Base-by-base conservation (phyloP, 1,140 invertebrate species). In the Ooceraea biroi region DNA sequence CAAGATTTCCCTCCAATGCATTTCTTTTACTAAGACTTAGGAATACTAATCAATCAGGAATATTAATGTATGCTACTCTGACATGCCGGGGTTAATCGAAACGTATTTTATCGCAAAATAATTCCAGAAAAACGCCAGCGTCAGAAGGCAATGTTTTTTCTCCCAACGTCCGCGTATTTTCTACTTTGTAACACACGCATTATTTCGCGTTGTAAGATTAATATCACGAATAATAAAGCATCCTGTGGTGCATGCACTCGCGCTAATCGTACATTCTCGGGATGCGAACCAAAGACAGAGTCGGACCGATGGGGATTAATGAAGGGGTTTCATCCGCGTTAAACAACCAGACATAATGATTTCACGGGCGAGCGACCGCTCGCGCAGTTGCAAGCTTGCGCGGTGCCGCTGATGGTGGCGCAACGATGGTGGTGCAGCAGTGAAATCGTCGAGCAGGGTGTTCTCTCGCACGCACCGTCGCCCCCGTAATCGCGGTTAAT, bases 401-500 rank as follows among this genome's bases (percentile, higher is more conserved):
- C 57, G 46, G 69, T 65, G 69, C 25, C 25, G 22, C 22, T 61
- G 74, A 48, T 48, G 83, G 76, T 14, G 61, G 77, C 55, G 72
- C n/a, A n/a, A 65, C 60, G 68, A 17, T 27, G 48, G 48, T 14
- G 17, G 46, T 25, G 27, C 12, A 12, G 11, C 14, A 17, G 27
- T 46, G 4, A 1, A 63, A 19, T 50, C 27, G 68, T 25, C 36
- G 83, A 60, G 57, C 65, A 73, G 80, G 50, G 61, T 90, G 90
- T 85, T 91, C 88, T 84, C 88, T 89, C 85, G 83, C 85, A 91
- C 87, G 91, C 91, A 91, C 90, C 91, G 85, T 88, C 87, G 91
- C 90, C 90, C 89, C 74, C 89, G 90, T 91, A 92, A 92, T 92
- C 91, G 91, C 85, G 90, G 91, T 91, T 91, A 92, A 92, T 92